Base-by-base conservation (phyloP, 2,797 vertebrate genomes). In the Dallia pectoralis region DNA sequence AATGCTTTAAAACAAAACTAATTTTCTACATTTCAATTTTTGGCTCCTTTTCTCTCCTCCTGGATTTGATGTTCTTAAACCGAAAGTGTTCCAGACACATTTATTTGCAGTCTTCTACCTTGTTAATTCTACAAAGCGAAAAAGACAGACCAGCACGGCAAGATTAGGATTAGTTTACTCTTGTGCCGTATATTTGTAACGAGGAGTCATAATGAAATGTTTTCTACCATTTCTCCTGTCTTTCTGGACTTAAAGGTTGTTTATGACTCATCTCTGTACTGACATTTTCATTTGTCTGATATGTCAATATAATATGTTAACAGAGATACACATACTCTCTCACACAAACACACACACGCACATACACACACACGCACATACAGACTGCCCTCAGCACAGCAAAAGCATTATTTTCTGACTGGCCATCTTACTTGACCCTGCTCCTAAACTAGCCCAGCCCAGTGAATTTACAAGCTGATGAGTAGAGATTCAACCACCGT, bases 271-370 rank as follows among this genome's bases (percentile, higher is more conserved):
- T 4, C 64, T 29, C 8, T 67, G 16, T 36, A 36, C 33, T 78
- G 74, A 72, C 72, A 69, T 73, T 68, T 74, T 67, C n/a, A 74
- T 72, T 70, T 77, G 40, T 76, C 72, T 27, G 47, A 69, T 71
- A 30, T 73, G 64, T 51, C 63, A 71, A 48, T 51, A 18, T 75
- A 49, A 27, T 40, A 3, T 68, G 61, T 61, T 32, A 29, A 53
- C 14, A 48, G 22, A 59, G 66, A 25, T 16, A 49, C 48, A 49
- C 48, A 18, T 7, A 49, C 8, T 12, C 48, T 1, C 2, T 16
- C 49, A 16, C 9, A 53, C 49, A 53, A 12, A 53, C 14, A 16
- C 49, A 53, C 49, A 53, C 11, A 62, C 11, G 8, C 30, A 19
- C 15, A 32, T 32, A 33, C 7, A 74, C 30, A 70, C 51, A 67